Conservation (phyloP, 1,140 invertebrate genomes). For the Drosophila punjabiensis region DNA sequence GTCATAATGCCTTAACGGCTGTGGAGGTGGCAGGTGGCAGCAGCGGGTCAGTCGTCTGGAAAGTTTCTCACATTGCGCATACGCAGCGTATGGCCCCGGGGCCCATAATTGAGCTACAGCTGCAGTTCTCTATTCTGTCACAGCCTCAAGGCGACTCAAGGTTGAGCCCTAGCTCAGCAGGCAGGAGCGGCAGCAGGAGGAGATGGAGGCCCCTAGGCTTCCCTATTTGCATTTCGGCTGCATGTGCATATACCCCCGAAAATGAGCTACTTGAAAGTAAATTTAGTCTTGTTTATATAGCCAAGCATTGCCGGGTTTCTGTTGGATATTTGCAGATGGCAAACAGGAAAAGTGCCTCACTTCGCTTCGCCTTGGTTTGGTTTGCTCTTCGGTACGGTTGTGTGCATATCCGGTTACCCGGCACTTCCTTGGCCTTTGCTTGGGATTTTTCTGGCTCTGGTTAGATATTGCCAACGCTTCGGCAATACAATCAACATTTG, state of each 20-base stretch:
- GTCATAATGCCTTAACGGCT: slow-evolving; percentile 38
- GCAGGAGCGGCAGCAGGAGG: slow-evolving; percentile 1
- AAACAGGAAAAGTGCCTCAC: slow-evolving; percentile 61
- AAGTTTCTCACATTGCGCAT: slow-evolving; percentile 66
- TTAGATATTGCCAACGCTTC: slow-evolving; percentile 53
- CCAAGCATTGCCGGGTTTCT: slow-evolving; percentile 11
- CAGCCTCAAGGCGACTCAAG: slow-evolving; percentile 51
- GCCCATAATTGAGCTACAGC: slow-evolving; percentile 61
- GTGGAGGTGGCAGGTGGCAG: slow-evolving; percentile 19
- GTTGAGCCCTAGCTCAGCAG: slow-evolving; percentile 10
- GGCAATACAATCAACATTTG: slow-evolving; percentile 80
- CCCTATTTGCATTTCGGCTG: slow-evolving; percentile 73
- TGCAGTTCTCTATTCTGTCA: slow-evolving; percentile 32
- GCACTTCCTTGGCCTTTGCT: slow-evolving; percentile 36
- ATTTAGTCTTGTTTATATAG: slow-evolving; percentile 73
- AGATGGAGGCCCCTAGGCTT: slow-evolving; percentile 43
- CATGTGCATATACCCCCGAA: slow-evolving; percentile 56
- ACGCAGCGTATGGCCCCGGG: slow-evolving; percentile 56
- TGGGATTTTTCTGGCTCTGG: slow-evolving; percentile 50
- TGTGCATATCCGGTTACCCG: slow-evolving; percentile 75
- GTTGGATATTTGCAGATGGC: slow-evolving; percentile 68
- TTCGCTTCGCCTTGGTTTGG: slow-evolving; percentile 4
- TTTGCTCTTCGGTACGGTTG: slow-evolving; percentile 26
- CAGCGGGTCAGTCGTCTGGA: slow-evolving; percentile 47
- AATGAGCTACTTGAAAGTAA: slow-evolving; percentile 70